Conservation (phyloP, 2,888 invertebrate species). For the Epinotia ramella region DNA sequence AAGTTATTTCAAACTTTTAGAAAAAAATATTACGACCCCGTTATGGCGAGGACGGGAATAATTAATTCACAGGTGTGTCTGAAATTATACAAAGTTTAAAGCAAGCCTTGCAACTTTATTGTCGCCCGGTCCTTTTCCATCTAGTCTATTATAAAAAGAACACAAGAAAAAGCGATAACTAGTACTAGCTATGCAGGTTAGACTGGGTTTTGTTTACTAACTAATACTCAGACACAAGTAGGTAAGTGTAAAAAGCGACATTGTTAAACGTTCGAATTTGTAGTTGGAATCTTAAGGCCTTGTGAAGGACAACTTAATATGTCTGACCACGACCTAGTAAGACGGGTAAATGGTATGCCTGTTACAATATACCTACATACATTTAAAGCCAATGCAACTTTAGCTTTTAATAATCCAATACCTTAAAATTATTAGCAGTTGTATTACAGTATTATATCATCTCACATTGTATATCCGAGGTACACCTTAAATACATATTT, state of each 20-base stretch:
- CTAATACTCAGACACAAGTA: neutral
- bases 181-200: neutral
- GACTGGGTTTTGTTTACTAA: neutral
- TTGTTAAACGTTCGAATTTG: neutral
- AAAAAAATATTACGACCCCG: slow-evolving; percentile 26
- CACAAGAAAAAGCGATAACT: neutral
- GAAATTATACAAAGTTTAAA: slow-evolving; percentile 22
- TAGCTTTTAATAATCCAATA: no score
- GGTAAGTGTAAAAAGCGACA: neutral
- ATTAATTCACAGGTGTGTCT: slow-evolving; percentile 37
- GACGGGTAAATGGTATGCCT: neutral
- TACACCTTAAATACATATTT: no score
- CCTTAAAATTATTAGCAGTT: no score
- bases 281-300: slow-evolving; percentile 3
- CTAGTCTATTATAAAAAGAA: neutral
- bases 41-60: slow-evolving; percentile 19
- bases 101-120: neutral
- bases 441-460: no score
- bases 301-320: neutral
- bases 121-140: slow-evolving; percentile 1
- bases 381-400: no score
- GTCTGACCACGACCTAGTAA: neutral
- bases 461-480: no score
- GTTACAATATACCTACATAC: no score
- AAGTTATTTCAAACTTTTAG: neutral